A percentile compares a stretch with the other conserved stretches of the same genome.
Evolutionary conservation across 2,888 invertebrate genomes (phyloP).

Genomic region (Dasypolia templi): DNA sequence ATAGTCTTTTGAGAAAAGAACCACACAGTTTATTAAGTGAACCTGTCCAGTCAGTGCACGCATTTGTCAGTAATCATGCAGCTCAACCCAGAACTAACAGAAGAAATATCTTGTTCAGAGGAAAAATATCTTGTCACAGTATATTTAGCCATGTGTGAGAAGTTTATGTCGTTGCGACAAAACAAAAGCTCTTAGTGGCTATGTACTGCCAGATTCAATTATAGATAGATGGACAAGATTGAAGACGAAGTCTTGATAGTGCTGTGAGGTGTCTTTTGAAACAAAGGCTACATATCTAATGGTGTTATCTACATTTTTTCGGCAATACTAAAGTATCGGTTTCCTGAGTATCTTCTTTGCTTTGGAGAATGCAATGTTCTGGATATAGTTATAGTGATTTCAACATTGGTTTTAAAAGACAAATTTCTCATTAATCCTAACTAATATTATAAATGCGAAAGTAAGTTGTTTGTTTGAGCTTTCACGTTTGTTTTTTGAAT

Average conservation of each 20-base stretch:
- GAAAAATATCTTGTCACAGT: constrained; percentile 18
- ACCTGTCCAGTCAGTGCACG: too few relatives aligned
- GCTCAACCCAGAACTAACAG: too few relatives aligned
- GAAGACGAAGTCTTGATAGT: neutral
- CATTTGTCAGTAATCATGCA: too few relatives aligned
- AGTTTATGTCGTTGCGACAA: constrained; percentile 14
- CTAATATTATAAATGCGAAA: too few relatives aligned
- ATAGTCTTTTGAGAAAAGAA: too few relatives aligned
- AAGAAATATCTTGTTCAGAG: too few relatives aligned
- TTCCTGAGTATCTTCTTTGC: neutral
- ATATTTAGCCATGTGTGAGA: neutral
- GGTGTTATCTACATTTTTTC: too few relatives aligned
- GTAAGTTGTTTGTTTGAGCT: too few relatives aligned
- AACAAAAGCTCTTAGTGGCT: constrained; percentile 45
- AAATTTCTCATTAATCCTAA: neutral
- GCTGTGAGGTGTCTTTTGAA: neutral
- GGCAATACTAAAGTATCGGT: too few relatives aligned
- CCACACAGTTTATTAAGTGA: too few relatives aligned
- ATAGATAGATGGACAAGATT: constrained; percentile 28
- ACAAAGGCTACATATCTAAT: neutral
- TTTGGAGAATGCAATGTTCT: neutral
- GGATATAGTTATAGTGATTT: neutral
- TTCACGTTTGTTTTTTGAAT: too few relatives aligned
- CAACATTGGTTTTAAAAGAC: neutral
- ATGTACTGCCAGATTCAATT: constrained; percentile 31